A percentile compares a stretch with the other conserved stretches of the same genome.
Evolutionary conservation across 1,140 invertebrate genomes (phyloP).

Genomic region (Nomia melanderi): DNA sequence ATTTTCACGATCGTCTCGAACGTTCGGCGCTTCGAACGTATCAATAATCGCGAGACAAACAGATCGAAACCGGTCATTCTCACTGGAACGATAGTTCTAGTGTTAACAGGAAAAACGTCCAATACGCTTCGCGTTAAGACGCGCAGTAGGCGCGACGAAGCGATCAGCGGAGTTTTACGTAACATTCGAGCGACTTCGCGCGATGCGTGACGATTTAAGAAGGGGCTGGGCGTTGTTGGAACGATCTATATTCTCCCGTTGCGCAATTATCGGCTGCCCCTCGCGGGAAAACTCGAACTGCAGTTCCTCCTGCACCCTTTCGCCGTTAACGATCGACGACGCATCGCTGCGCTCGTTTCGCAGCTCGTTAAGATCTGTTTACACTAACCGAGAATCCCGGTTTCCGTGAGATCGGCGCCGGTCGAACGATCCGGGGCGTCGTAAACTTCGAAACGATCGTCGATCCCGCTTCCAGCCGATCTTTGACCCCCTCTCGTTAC

Average conservation of each 20-base stretch:
- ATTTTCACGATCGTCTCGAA: too few relatives aligned
- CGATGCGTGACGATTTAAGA: conserved; percentile 11
- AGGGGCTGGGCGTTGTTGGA: neutral
- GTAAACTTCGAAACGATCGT: conserved; percentile 37
- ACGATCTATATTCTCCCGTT: conserved; percentile 1
- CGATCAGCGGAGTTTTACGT: conserved; percentile 1
- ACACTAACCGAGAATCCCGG: conserved; percentile 50
- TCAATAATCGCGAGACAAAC: too few relatives aligned
- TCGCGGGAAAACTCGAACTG: neutral
- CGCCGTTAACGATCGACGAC: too few relatives aligned
- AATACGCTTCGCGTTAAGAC: too few relatives aligned
- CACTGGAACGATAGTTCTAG: too few relatives aligned
- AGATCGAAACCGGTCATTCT: too few relatives aligned
- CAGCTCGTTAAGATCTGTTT: conserved; percentile 62
- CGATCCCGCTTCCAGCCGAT: neutral
- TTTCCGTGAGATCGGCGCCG: conserved; percentile 21
- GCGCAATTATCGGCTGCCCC: conserved; percentile 6
- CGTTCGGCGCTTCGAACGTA: too few relatives aligned
- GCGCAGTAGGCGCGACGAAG: neutral
- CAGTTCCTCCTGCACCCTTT: too few relatives aligned
- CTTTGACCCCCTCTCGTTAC: neutral
- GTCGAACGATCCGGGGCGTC: conserved; percentile 20
- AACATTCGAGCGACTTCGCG: conserved; percentile 9
- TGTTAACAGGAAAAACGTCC: too few relatives aligned
- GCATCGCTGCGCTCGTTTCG: neutral